Conservation (phyloP, 2,113 vertebrate species). For the Acrocephalus kingi region DNA sequence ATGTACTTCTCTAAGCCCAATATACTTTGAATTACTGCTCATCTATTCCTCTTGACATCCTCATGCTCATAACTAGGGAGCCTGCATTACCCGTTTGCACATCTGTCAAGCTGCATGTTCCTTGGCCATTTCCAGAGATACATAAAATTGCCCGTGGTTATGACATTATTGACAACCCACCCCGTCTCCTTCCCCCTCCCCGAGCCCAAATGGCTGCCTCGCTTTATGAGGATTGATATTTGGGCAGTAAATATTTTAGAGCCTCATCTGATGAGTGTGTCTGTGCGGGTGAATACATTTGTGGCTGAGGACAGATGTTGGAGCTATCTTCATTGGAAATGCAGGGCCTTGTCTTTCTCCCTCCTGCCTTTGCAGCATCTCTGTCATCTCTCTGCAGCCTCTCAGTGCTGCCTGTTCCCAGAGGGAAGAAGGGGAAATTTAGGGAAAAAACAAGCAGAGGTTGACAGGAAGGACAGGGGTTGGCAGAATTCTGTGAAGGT, state of each 20-base stretch:
- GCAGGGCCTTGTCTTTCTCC: background rate
- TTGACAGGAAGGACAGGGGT: background rate
- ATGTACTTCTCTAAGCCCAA: conserved; percentile 29
- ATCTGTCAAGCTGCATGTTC: conserved; percentile 67
- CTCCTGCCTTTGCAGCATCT: background rate
- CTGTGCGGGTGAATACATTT: conserved; percentile 57
- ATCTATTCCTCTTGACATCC: conserved; percentile 64
- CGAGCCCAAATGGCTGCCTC: conserved; percentile 20
- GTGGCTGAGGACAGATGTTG: conserved; percentile 64
- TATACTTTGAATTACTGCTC: conserved; percentile 63
- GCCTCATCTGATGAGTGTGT: conserved; percentile 57
- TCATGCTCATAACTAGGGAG: conserved; percentile 59
- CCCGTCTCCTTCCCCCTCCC: conserved; percentile 12
- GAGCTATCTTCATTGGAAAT: conserved; percentile 5
- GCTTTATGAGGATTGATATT: conserved; percentile 72
- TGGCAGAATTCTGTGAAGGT: background rate
- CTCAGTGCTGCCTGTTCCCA: background rate
- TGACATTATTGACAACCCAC: conserved; percentile 53
- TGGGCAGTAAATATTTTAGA: conserved; percentile 71
- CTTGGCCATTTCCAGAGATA: conserved; percentile 65
- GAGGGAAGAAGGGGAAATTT: background rate
- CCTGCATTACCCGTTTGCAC: conserved; percentile 54
- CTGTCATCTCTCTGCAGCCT: background rate
- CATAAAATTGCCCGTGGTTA: conserved; percentile 68
- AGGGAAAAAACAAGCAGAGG: background rate